Percentiles rank a stretch among this genome's conserved stretches.
Conservation (phyloP, 1,140 invertebrate species). For the Semibalanus balanoides region DNA sequence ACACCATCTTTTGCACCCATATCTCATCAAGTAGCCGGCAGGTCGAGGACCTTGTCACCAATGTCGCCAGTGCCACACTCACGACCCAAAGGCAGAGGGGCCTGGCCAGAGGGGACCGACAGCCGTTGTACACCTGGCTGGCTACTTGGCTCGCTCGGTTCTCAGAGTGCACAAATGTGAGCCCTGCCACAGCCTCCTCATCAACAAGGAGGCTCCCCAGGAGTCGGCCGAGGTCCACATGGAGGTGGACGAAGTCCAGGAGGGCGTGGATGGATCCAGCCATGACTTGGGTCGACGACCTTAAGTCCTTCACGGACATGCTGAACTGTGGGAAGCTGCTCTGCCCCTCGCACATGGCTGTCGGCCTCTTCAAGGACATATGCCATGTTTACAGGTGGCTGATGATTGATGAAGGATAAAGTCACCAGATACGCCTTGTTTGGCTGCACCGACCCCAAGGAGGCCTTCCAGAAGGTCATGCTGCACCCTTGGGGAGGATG, state of each 20-base stretch:
- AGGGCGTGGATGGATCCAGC: background rate
- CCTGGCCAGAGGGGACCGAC: too few species aligned
- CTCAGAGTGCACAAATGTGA: background rate
- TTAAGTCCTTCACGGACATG: slow-evolving; percentile 10
- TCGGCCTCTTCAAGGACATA: slow-evolving; percentile 5
- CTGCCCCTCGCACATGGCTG: slow-evolving; percentile 5
- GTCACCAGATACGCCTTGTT: slow-evolving; percentile 9
- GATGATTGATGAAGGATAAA: background rate
- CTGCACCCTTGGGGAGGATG: slow-evolving; percentile 4
- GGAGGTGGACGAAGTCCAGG: background rate
- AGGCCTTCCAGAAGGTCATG: slow-evolving; percentile 5
- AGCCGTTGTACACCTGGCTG: too few species aligned
- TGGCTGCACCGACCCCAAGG: slow-evolving; percentile 5
- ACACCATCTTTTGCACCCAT: too few species aligned
- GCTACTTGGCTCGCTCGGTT: slow-evolving; percentile 7
- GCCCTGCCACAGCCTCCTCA: too few species aligned
- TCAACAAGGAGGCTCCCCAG: too few species aligned
- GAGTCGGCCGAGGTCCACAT: background rate
- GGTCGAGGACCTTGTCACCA: too few species aligned
- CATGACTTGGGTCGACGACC: too few species aligned
- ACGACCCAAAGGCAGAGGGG: too few species aligned
- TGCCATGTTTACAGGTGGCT: slow-evolving; percentile 5
- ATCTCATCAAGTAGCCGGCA: too few species aligned
- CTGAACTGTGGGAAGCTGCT: slow-evolving; percentile 7
- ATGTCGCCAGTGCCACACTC: too few species aligned